A percentile compares a stretch with the other conserved stretches of the same genome.
phyloP scores from a whole-genome alignment of 2,113 vertebrate species.

The Gadus macrocephalus region DNA sequence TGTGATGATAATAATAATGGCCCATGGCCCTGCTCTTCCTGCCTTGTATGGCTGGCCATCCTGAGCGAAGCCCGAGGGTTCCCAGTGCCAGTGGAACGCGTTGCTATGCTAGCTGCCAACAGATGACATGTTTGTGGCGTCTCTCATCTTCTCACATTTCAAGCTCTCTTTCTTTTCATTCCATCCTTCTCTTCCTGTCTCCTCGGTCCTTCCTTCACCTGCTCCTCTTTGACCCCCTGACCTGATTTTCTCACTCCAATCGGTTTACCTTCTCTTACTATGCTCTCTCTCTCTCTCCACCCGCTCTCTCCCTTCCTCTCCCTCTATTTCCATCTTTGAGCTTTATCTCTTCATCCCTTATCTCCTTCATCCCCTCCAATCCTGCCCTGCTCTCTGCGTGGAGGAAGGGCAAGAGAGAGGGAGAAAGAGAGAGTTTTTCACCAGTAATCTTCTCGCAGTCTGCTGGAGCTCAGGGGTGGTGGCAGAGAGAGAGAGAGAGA shows the following conservation, averaged over 20 bases:
- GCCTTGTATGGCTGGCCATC: too few species aligned
- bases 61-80: too few species aligned
- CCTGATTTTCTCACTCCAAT: slow-evolving; percentile 65
- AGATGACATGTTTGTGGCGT: slow-evolving; percentile 10
- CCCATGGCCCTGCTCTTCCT: too few species aligned
- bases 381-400: slow-evolving; percentile 63
- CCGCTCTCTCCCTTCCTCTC: slow-evolving; percentile 27
- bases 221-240: slow-evolving; percentile 62
- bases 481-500: slow-evolving; percentile 10
- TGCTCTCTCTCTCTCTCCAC: slow-evolving; percentile 22
- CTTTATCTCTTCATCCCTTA: slow-evolving; percentile 79
- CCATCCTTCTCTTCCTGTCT: slow-evolving; percentile 12
- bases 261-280: slow-evolving; percentile 58
- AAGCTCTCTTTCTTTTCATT: slow-evolving; percentile 12
- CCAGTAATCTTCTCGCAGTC: slow-evolving; percentile 59
- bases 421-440: slow-evolving; percentile 62
- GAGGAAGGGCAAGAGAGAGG: slow-evolving; percentile 48
- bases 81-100: too few species aligned
- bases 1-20: too few species aligned
- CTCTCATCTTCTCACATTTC: slow-evolving; percentile 17
- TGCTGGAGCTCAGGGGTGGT: slow-evolving; percentile 48
- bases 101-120: background rate
- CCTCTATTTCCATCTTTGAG: slow-evolving; percentile 72
- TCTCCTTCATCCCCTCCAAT: slow-evolving; percentile 78
- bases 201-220: slow-evolving; percentile 37